Conservation (phyloP, 2,888 invertebrate genomes). For the Cyaniris semiargus region DNA sequence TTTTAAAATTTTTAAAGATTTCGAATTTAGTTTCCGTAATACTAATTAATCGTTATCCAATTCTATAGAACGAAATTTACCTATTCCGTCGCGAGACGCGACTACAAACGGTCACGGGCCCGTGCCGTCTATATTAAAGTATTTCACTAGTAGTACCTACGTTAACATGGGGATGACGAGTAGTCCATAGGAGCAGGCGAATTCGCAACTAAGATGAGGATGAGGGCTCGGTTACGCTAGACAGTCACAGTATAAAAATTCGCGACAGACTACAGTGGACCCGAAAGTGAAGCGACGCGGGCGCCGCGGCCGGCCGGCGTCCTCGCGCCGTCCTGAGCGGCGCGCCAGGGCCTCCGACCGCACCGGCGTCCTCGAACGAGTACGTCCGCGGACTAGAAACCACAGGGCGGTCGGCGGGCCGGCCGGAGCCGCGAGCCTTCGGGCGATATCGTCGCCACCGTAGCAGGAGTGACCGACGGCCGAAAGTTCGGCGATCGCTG, state of each 20-base stretch:
- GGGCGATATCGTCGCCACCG: slow-evolving; percentile 26
- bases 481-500: slow-evolving; percentile 65
- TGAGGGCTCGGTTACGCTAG: slow-evolving; percentile 57
- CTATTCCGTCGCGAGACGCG: slow-evolving; percentile 25
- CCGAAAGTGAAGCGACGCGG: slow-evolving; percentile 64
- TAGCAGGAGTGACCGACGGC: slow-evolving; percentile 45
- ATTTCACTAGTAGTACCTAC: slow-evolving; percentile 25
- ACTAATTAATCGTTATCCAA: slow-evolving; percentile 54
- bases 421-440: slow-evolving; percentile 23
- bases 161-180: slow-evolving; percentile 41
- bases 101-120: slow-evolving; percentile 20
- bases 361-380: not conserved
- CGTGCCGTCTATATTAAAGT: slow-evolving; percentile 7
- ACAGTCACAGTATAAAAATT: slow-evolving; percentile 75
- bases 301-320: slow-evolving; percentile 51
- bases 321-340: slow-evolving; percentile 30
- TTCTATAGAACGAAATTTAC: slow-evolving; percentile 30
- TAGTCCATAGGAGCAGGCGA: slow-evolving; percentile 52
- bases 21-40: slow-evolving; percentile 67
- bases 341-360: not conserved
- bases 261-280: slow-evolving; percentile 75
- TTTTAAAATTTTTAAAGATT: slow-evolving; percentile 67
- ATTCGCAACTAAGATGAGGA: slow-evolving; percentile 58
- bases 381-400: too few relatives aligned
- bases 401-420: not conserved